Percentiles rank a stretch among this genome's conserved stretches.
Conservation (phyloP, 1,140 invertebrate genomes). For the Tyrophagus putrescentiae region DNA sequence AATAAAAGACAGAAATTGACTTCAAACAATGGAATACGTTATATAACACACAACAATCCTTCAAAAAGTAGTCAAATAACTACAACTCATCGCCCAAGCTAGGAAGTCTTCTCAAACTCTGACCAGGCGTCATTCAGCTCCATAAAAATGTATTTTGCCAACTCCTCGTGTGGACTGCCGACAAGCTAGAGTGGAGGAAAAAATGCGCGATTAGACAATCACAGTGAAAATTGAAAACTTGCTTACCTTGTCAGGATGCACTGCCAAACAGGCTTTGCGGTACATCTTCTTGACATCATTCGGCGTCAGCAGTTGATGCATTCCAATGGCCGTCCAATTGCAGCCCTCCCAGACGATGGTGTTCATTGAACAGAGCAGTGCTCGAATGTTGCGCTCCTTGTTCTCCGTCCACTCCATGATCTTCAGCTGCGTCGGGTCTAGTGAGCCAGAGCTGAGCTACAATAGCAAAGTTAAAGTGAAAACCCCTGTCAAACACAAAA, state of each 20-base stretch:
- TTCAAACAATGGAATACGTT: too few relatives aligned
- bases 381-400: conserved; percentile 89
- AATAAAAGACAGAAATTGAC: too few relatives aligned
- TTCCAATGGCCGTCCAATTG: conserved; percentile 78
- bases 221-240: conserved; percentile 15
- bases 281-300: conserved; percentile 92
- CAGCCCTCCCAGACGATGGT: conserved; percentile 85
- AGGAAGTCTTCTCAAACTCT: conserved; percentile 86
- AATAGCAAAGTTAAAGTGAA: background rate
- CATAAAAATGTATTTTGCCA: conserved; percentile 95
- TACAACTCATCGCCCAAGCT: too few relatives aligned
- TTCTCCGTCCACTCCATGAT: conserved; percentile 73
- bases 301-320: conserved; percentile 76
- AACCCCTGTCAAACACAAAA: background rate
- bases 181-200: conserved; percentile 52
- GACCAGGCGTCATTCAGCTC: conserved; percentile 97
- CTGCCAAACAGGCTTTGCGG: conserved; percentile 80
- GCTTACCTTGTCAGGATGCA: conserved; percentile 92
- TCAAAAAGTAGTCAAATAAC: too few relatives aligned
- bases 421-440: conserved; percentile 31
- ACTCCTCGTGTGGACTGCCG: conserved; percentile 67
- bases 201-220: too few relatives aligned
- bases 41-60: too few relatives aligned
- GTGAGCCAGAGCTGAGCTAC: conserved; percentile 18
- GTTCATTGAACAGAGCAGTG: conserved; percentile 80